phyloP scores from a whole-genome alignment of 2,888 invertebrate species.

The Holacanthella duospinosa region DNA sequence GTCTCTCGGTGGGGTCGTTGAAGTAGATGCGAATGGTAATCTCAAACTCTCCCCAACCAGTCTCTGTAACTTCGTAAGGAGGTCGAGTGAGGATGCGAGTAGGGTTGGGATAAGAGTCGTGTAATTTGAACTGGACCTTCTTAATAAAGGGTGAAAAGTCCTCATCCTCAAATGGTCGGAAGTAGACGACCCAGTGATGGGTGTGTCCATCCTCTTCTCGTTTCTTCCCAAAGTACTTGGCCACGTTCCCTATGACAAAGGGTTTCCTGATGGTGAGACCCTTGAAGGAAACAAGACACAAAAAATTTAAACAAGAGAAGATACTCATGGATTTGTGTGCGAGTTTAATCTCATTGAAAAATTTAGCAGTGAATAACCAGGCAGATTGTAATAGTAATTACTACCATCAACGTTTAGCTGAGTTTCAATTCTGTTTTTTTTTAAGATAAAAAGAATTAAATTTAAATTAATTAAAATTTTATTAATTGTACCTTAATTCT shows the following conservation, averaged over 20 bases:
- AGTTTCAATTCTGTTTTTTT: no score
- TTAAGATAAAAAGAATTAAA: no score
- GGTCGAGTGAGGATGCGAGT: constrained; percentile 88
- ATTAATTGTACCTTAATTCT: constrained; percentile 10
- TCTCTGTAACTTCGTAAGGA: constrained; percentile 94
- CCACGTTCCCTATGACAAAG: constrained; percentile 90
- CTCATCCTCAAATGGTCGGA: constrained; percentile 83
- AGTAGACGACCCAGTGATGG: constrained; percentile 96
- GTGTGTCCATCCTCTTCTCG: constrained; percentile 96
- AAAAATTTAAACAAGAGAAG: no score
- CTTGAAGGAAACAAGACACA: constrained; percentile 45
- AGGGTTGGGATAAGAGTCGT: constrained; percentile 83
- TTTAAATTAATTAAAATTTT: no score
- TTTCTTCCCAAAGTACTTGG: constrained; percentile 90
- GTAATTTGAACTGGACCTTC: constrained; percentile 92
- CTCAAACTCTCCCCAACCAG: constrained; percentile 99
- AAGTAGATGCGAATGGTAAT: constrained; percentile 96
- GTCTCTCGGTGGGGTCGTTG: constrained; percentile 87
- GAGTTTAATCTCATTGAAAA: no score
- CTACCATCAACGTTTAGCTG: no score
- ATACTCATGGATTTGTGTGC: not conserved
- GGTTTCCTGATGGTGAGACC: constrained; percentile 83
- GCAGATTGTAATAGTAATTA: no score
- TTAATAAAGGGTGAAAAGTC: constrained; percentile 91
- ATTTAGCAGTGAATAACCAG: no score